Evolutionary conservation across 2,113 vertebrate species (phyloP).

Genomic region (Chloropsis cyanopogon): DNA sequence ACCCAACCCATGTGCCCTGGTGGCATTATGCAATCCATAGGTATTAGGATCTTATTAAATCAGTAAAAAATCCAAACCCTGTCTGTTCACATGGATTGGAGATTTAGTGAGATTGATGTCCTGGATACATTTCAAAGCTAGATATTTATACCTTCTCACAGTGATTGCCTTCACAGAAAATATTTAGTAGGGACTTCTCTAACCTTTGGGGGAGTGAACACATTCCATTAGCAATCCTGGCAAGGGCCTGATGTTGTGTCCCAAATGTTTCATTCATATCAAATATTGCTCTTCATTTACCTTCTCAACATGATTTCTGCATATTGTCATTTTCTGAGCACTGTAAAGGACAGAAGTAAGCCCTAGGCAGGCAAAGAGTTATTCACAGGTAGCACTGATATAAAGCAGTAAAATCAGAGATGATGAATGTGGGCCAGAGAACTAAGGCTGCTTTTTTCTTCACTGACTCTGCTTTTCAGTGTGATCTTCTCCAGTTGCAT

Average conservation of each 20-base stretch:
- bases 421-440: background rate
- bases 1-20: background rate
- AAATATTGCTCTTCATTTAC: background rate
- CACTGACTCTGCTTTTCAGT: background rate
- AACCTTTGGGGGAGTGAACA: background rate
- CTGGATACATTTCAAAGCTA: background rate
- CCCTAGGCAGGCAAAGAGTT: background rate
- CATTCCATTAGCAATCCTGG: background rate
- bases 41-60: background rate
- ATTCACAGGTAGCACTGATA: background rate
- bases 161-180: background rate
- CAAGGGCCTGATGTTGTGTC: background rate
- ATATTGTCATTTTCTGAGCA: background rate
- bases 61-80: background rate
- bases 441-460: background rate
- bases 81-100: background rate
- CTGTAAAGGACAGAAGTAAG: background rate
- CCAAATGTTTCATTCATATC: background rate
- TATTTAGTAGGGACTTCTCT: background rate
- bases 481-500: background rate
- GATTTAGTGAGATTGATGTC: background rate
- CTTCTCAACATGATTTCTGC: background rate
- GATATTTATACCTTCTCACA: background rate
- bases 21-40: background rate
- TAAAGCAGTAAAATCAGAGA: background rate